phyloP scores from a whole-genome alignment of 2,797 vertebrate genomes.

The Petrocephalus sullivani region DNA sequence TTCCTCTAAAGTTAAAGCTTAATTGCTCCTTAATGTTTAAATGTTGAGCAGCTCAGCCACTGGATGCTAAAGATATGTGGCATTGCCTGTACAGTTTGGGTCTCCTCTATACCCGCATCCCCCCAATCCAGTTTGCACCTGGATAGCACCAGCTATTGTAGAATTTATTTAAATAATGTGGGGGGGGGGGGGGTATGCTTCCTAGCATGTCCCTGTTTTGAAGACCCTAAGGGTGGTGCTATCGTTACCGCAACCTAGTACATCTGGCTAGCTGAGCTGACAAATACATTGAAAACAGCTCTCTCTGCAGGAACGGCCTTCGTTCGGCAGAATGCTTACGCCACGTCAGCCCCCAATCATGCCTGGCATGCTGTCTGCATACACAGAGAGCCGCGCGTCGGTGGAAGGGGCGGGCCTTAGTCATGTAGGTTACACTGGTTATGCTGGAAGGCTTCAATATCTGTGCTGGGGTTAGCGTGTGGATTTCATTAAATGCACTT shows the following conservation, averaged over 20 bases:
- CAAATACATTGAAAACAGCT: background rate
- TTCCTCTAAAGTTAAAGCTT: background rate
- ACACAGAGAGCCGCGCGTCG: background rate
- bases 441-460: background rate
- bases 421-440: background rate
- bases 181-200: background rate
- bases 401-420: background rate
- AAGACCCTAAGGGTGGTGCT: background rate
- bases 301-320: background rate
- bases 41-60: background rate
- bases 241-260: background rate
- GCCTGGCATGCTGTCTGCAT: background rate
- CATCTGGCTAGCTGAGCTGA: background rate
- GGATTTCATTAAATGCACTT: background rate
- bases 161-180: background rate
- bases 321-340: background rate
- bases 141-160: background rate
- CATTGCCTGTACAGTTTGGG: background rate
- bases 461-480: background rate
- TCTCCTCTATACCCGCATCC: background rate
- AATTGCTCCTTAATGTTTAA: background rate
- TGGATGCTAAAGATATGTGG: background rate
- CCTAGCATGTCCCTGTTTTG: background rate
- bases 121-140: background rate
- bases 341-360: background rate